These are phyloP conservation scores for Dendroctonus ponderosae DNA, from an alignment of 1,140 invertebrate species.

Conservation along the genomic window DNA sequence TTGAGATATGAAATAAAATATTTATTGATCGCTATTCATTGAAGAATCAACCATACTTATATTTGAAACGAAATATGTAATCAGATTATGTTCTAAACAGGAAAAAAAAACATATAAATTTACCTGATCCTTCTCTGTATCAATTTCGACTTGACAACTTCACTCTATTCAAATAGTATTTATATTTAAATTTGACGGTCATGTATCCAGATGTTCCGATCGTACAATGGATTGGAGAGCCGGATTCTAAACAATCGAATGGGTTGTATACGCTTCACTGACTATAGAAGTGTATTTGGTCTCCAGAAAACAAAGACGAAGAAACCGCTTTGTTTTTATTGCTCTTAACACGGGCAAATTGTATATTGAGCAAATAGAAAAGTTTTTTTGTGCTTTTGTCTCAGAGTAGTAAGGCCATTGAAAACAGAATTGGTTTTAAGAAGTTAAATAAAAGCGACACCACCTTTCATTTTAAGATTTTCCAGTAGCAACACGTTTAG, in stretches of 20 bases:
- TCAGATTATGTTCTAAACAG: too few species aligned
- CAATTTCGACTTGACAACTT: slow-evolving; percentile 16
- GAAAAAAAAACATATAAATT: too few species aligned
- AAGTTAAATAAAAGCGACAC: too few species aligned
- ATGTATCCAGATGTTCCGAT: slow-evolving; percentile 24
- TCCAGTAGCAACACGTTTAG: too few species aligned
- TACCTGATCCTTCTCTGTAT: slow-evolving; percentile 7
- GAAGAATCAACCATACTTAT: not conserved
- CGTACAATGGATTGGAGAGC: slow-evolving; percentile 25
- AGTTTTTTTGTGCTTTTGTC: not conserved
- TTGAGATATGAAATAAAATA: too few species aligned
- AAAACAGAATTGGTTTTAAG: too few species aligned
- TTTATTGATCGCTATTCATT: not conserved
- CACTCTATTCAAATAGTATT: slow-evolving; percentile 23
- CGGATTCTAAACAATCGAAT: slow-evolving; percentile 28
- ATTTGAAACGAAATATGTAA: too few species aligned
- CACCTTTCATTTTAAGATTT: too few species aligned
- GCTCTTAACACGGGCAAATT: not conserved
- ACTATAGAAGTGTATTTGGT: slow-evolving; percentile 28
- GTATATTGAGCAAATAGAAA: slow-evolving; percentile 1
- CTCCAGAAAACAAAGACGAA: slow-evolving; percentile 21
- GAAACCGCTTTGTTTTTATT: slow-evolving; percentile 22
- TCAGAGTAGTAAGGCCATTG: too few species aligned
- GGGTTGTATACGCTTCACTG: slow-evolving; percentile 26
- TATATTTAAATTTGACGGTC: slow-evolving; percentile 29